A percentile compares a stretch with the other conserved stretches of the same genome.
phyloP scores from a whole-genome alignment of 2,888 invertebrate genomes.

The Aphelenchoides bicaudatus region DNA sequence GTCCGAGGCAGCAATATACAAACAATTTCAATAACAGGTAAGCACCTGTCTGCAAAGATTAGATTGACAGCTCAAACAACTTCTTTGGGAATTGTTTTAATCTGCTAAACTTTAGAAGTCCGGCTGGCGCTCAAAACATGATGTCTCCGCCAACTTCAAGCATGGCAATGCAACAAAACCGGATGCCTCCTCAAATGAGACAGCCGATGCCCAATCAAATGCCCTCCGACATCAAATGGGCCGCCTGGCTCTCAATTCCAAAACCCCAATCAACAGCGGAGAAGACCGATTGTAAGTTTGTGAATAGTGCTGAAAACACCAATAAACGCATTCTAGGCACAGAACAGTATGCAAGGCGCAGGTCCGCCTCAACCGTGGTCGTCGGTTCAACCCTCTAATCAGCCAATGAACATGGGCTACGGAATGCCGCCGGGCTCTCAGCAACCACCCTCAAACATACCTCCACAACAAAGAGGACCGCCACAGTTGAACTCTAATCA shows the following conservation, averaged over 20 bases:
- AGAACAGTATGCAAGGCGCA: neutral
- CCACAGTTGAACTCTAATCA: neutral
- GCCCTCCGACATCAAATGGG: slow-evolving; percentile 7
- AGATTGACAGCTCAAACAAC: neutral
- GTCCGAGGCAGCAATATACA: slow-evolving; percentile 28
- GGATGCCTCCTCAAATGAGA: slow-evolving; percentile 6
- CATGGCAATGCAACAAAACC: slow-evolving; percentile 12
- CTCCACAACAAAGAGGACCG: neutral
- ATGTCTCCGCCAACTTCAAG: slow-evolving; percentile 32
- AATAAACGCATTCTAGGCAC: neutral
- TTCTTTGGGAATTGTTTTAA: neutral
- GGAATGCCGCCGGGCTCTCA: neutral
- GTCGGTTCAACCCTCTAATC: neutral
- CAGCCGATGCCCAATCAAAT: slow-evolving; percentile 2
- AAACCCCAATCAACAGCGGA: too few species aligned
- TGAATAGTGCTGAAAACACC: neutral
- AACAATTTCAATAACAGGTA: slow-evolving; percentile 24
- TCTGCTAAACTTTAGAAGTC: slow-evolving; percentile 19
- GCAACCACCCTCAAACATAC: slow-evolving; percentile 6
- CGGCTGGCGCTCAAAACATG: slow-evolving; percentile 33
- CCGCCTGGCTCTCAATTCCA: too few species aligned
- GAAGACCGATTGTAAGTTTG: too few species aligned
- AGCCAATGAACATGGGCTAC: neutral
- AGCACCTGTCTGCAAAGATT: neutral
- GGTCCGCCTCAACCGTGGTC: neutral